Conservation (phyloP, 2,888 invertebrate species). For the Harpalus rubripes region DNA sequence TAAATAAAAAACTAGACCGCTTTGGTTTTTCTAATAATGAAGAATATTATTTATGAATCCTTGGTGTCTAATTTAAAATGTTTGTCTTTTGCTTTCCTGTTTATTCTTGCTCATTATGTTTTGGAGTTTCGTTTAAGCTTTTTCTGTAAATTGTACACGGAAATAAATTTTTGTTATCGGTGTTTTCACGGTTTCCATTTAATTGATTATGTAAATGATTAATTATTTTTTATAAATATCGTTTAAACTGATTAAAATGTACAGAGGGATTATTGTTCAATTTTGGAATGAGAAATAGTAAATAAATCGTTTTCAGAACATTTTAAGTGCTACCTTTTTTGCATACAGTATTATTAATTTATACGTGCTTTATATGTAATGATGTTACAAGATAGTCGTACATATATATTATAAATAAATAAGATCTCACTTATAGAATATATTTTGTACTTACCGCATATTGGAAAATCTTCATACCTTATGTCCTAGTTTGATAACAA, state of each 20-base stretch:
- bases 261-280: too few species aligned
- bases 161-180: background rate
- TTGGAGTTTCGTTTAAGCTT: background rate
- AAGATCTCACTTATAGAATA: too few species aligned
- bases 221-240: conserved; percentile 1
- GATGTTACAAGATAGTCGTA: too few species aligned
- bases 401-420: too few species aligned
- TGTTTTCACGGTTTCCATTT: background rate
- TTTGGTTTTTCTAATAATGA: background rate
- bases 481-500: too few species aligned
- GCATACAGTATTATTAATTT: too few species aligned
- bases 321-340: too few species aligned
- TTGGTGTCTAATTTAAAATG: background rate
- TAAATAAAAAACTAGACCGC: background rate
- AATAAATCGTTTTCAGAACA: too few species aligned
- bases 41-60: background rate
- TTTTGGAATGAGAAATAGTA: too few species aligned
- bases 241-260: background rate
- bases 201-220: background rate
- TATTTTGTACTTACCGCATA: too few species aligned
- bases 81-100: background rate
- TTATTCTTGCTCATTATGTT: conserved; percentile 3
- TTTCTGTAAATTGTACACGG: background rate
- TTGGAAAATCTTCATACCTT: too few species aligned
- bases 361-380: too few species aligned